Evolutionary conservation across 2,797 vertebrate genomes (phyloP).

Genomic region (Typhlichthys eigenmanni): DNA sequence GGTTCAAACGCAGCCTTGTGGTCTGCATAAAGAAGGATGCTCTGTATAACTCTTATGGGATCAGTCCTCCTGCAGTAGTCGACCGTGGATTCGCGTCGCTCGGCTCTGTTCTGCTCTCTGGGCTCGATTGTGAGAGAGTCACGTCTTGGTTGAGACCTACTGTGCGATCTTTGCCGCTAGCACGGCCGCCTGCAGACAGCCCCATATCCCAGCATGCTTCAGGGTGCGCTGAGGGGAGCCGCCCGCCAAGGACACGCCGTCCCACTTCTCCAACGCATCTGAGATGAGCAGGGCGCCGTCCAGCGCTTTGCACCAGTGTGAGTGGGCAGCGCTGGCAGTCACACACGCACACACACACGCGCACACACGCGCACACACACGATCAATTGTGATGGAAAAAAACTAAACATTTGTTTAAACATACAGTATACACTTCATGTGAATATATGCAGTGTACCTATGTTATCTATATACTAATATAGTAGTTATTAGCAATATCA

Average conservation of each 20-base stretch:
- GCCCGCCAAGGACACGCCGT: constrained; percentile 70
- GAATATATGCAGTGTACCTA: no score
- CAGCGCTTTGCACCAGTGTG: constrained; percentile 88
- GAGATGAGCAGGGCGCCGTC: constrained; percentile 82
- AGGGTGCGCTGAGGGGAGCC: constrained; percentile 80
- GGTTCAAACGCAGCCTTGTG: no score
- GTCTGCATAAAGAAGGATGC: no score
- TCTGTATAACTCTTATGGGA: no score
- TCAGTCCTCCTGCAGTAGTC: no score
- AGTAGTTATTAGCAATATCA: not conserved
- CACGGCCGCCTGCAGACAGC: constrained; percentile 89
- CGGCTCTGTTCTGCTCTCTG: no score
- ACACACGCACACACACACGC: constrained; percentile 8
- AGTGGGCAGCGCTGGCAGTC: constrained; percentile 81
- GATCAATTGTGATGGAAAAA: no score
- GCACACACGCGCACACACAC: not conserved
- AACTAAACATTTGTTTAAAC: no score
- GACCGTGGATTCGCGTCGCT: no score
- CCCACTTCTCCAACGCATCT: constrained; percentile 83
- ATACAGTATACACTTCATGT: no score
- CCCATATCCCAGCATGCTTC: constrained; percentile 86
- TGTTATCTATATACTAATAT: not conserved
- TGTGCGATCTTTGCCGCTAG: constrained; percentile 91
- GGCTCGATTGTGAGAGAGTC: not conserved
- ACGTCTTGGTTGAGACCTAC: constrained; percentile 73